Evolutionary conservation across 2,113 vertebrate genomes (phyloP).

Genomic region (Callipepla squamata): DNA sequence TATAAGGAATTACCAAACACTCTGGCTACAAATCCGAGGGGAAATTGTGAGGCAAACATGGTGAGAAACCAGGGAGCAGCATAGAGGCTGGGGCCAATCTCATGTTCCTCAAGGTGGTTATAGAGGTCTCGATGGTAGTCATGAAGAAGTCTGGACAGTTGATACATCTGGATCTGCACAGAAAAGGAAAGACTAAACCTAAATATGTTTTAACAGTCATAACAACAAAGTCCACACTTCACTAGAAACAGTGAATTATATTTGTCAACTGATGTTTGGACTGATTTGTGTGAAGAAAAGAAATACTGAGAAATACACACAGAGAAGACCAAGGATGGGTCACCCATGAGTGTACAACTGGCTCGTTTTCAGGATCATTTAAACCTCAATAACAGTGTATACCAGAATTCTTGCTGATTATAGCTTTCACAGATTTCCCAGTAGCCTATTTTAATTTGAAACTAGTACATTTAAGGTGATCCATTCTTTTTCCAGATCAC

Average conservation of each 20-base stretch:
- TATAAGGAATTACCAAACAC: constrained; percentile 80
- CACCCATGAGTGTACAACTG: neutral
- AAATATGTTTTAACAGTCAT: neutral
- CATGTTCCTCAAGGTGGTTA: constrained; percentile 82
- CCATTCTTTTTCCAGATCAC: neutral
- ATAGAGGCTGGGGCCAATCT: constrained; percentile 86
- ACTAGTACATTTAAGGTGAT: neutral
- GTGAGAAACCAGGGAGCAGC: constrained; percentile 88
- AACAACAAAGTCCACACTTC: neutral
- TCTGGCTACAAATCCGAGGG: constrained; percentile 84
- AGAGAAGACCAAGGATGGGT: neutral
- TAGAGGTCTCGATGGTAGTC: constrained; percentile 86
- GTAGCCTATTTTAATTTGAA: neutral
- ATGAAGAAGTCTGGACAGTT: constrained; percentile 84
- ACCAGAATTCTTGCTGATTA: neutral
- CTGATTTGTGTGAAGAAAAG: neutral
- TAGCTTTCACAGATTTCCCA: neutral
- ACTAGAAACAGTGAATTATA: neutral
- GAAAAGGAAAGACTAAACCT: neutral
- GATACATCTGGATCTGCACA: constrained; percentile 86
- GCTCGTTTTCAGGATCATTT: neutral
- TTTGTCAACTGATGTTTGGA: neutral
- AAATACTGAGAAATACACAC: neutral
- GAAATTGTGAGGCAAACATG: constrained; percentile 86
- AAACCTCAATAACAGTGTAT: neutral